A percentile compares a stretch with the other conserved stretches of the same genome.
phyloP scores from a whole-genome alignment of 92 coral and sea anemone species.

The Plumapathes pennacea region DNA sequence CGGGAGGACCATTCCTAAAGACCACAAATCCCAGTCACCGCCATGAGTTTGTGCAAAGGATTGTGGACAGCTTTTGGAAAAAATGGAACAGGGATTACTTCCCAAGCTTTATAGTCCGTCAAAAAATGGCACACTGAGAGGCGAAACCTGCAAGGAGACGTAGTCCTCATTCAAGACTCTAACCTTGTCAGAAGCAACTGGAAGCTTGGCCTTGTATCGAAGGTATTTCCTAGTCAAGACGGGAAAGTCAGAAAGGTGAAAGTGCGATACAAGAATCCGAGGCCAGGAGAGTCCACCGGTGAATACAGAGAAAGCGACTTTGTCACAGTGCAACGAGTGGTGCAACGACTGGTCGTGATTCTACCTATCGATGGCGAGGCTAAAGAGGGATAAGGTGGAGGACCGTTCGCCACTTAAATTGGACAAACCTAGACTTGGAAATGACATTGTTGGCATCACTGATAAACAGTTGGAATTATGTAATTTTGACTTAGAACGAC shows the following conservation, averaged over 20 bases:
- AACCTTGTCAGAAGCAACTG: constrained; percentile 34
- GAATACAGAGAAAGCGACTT: constrained; percentile 32
- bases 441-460: too few species aligned
- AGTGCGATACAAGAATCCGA: constrained; percentile 47
- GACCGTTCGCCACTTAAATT: too few species aligned
- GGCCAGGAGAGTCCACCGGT: constrained; percentile 36
- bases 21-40: constrained; percentile 52
- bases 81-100: constrained; percentile 61
- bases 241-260: constrained; percentile 47
- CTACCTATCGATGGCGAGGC: constrained; percentile 31
- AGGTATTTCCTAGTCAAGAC: constrained; percentile 27
- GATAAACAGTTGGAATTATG: too few species aligned
- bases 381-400: too few species aligned
- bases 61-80: constrained; percentile 58
- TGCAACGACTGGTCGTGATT: constrained; percentile 37
- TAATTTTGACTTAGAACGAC: too few species aligned
- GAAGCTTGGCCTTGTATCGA: constrained; percentile 30
- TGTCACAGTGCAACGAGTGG: constrained; percentile 46
- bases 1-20: constrained; percentile 4
- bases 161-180: constrained; percentile 33
- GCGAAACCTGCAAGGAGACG: constrained; percentile 42
- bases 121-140: constrained; percentile 49
- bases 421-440: too few species aligned
- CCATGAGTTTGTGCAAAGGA: constrained; percentile 52
- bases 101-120: constrained; percentile 26